Evolutionary conservation across 2,113 vertebrate genomes (phyloP), one percentile per base, ranked within the genome.

Genomic region (Pseudolaguvia tuberculata): DNA sequence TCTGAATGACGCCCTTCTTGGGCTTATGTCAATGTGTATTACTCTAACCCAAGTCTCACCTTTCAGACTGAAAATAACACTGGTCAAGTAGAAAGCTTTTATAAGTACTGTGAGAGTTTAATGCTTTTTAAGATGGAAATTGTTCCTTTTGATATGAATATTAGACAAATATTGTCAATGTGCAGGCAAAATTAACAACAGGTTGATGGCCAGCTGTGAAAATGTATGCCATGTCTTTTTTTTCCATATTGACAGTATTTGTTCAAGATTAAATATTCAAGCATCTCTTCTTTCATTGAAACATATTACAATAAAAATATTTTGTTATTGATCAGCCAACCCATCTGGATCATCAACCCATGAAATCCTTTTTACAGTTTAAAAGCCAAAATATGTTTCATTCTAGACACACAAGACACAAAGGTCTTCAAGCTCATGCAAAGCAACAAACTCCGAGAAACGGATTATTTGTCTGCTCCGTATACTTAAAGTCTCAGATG

Each of bases 1-100:
- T 69, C 35, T 10, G 20, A 72, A 53, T 78, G 55, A 77, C 61
- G 76, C 25, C 51, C 39, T 53, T 42, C 62, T 47, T 52, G 31
- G 50, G 27, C 69, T 51, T 53, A 69, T 67, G 29, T 47, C 72
- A 56, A 70, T 56, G 58, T 77, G 35, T 17, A 42, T 18, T 4
- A 21, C 35, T 65, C 68, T 3, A 20, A 42, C 66, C 57, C 70
- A 71, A 62, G 56, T 56, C 69, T 45, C 35, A 52, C 52, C 75
- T 78, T 31, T 17, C 31, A 48, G 20, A 55, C 20, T 29, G 13
- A 23, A 45, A 7, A 61, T 59, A 11, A 63, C 39, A 76, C 53
- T 71, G 35, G 55, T 21, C 5, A 63, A 42, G 12, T 21, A n/a
- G 35, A 15, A 42, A 63, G 20, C 35, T 63, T 65, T 27, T 18